Evolutionary conservation across 2,797 vertebrate genomes (phyloP).

Genomic region (Galago senegalensis): DNA sequence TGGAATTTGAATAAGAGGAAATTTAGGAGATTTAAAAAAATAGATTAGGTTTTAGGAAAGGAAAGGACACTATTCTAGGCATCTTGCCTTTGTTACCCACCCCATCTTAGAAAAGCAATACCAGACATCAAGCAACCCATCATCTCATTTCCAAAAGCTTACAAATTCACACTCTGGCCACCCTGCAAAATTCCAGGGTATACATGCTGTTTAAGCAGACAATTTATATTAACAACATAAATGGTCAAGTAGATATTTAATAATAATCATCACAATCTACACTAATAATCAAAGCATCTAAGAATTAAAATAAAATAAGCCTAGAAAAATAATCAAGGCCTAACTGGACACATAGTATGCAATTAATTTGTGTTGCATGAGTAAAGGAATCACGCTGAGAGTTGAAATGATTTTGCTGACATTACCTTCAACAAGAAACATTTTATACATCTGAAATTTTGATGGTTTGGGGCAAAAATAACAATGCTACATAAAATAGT

Average conservation of each 20-base stretch:
- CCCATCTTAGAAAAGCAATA: neutral
- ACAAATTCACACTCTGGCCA: neutral
- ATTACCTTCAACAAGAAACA: constrained; percentile 57
- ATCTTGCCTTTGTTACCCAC: neutral
- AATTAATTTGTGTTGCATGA: constrained; percentile 38
- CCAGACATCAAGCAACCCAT: neutral
- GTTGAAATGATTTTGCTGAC: constrained; percentile 61
- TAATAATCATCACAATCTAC: neutral
- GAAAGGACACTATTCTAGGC: neutral
- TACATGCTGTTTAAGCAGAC: neutral
- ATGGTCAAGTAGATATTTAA: neutral
- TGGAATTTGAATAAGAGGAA: constrained; percentile 9
- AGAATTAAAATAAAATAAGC: constrained; percentile 48
- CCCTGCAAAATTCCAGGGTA: neutral
- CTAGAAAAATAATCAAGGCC: constrained; percentile 58
- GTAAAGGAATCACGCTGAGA: constrained; percentile 27
- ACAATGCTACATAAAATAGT: constrained; percentile 23
- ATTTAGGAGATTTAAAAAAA: neutral
- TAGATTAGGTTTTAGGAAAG: constrained; percentile 20
- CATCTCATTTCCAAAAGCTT: neutral
- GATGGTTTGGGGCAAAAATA: constrained; percentile 26
- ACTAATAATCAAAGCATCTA: neutral
- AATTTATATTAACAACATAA: neutral
- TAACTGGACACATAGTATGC: neutral
- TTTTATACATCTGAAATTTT: constrained; percentile 45